Evolutionary conservation across 2,797 vertebrate species (phyloP).

Genomic region (Rhynchotus rufescens): DNA sequence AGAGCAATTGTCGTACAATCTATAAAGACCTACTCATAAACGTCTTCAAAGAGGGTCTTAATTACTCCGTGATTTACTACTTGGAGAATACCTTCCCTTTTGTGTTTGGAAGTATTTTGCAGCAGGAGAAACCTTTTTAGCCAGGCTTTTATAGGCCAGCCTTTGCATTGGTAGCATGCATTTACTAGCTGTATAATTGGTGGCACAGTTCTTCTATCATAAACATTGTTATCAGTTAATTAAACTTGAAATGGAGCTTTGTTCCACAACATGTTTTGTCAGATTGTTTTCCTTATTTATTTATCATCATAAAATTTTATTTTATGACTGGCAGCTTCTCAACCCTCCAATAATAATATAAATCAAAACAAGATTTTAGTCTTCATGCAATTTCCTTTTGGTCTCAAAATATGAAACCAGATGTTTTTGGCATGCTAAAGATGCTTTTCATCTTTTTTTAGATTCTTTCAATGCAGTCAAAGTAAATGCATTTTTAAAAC

Average conservation of each 20-base stretch:
- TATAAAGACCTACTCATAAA: slow-evolving; percentile 53
- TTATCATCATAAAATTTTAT: slow-evolving; percentile 87
- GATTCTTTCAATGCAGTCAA: slow-evolving; percentile 86
- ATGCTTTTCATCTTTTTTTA: slow-evolving; percentile 94
- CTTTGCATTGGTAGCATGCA: slow-evolving; percentile 72
- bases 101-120: slow-evolving; percentile 45
- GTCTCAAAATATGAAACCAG: slow-evolving; percentile 95
- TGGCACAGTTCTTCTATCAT: slow-evolving; percentile 85
- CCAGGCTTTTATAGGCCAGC: slow-evolving; percentile 69
- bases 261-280: slow-evolving; percentile 84
- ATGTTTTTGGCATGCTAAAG: slow-evolving; percentile 94
- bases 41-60: slow-evolving; percentile 63
- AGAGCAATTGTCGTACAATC: slow-evolving; percentile 56
- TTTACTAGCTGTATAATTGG: slow-evolving; percentile 87
- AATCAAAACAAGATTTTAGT: slow-evolving; percentile 98
- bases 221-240: slow-evolving; percentile 92
- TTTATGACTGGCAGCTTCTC: slow-evolving; percentile 88
- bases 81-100: slow-evolving; percentile 57
- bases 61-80: slow-evolving; percentile 62
- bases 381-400: slow-evolving; percentile 96
- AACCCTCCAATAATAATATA: slow-evolving; percentile 92
- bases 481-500: slow-evolving; percentile 90
- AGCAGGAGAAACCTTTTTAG: slow-evolving; percentile 65
- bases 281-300: slow-evolving; percentile 89
- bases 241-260: slow-evolving; percentile 86